Percentiles rank a stretch among this genome's conserved stretches.
phyloP scores from a whole-genome alignment of 2,113 vertebrate species.

The Ciconia maguari region DNA sequence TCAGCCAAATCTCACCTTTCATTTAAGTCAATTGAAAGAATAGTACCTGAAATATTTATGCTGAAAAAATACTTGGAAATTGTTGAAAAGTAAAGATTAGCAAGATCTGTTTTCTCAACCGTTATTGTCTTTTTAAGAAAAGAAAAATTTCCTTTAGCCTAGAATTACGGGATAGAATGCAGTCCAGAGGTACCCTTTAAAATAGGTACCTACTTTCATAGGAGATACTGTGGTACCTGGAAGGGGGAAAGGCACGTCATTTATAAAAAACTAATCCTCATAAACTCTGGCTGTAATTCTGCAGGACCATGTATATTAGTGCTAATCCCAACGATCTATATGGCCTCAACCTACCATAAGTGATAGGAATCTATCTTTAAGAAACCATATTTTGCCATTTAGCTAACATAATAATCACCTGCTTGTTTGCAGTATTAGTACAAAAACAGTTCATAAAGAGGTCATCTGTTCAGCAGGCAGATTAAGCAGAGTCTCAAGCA shows the following conservation, averaged over 20 bases:
- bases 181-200: background rate
- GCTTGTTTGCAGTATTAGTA: background rate
- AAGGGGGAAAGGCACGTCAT: background rate
- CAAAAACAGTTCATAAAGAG: background rate
- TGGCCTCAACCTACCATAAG: background rate
- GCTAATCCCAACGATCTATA: background rate
- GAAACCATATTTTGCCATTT: background rate
- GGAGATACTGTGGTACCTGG: background rate
- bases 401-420: background rate
- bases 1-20: background rate
- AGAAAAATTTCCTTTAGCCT: background rate
- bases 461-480: background rate
- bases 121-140: background rate
- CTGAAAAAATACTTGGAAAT: background rate
- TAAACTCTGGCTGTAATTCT: background rate
- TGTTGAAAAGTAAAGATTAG: background rate
- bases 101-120: background rate
- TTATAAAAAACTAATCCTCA: background rate
- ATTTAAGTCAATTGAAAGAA: background rate
- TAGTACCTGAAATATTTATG: background rate
- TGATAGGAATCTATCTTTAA: background rate
- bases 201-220: background rate
- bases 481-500: background rate
- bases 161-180: background rate
- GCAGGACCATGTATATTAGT: background rate